Evolutionary conservation across 1,140 invertebrate genomes (phyloP).

Genomic region (Drosophila bifasciata): DNA sequence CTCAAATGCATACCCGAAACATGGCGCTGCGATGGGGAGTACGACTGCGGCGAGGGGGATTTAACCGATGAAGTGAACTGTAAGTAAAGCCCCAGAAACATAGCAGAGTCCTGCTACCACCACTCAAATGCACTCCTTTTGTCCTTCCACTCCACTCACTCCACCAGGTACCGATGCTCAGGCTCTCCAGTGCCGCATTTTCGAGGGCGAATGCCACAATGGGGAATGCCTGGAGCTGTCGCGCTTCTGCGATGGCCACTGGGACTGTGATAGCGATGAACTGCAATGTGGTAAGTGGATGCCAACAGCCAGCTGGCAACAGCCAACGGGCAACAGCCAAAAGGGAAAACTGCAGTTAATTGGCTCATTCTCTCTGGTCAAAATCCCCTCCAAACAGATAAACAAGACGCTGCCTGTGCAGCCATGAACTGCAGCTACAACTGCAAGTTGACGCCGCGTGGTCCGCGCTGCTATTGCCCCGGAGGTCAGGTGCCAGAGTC

Average conservation of each 20-base stretch:
- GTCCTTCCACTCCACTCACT: not conserved
- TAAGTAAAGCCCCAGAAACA: constrained; percentile 50
- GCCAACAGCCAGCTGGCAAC: not conserved
- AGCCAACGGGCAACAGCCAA: not conserved
- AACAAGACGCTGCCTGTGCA: constrained; percentile 85
- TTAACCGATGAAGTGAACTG: constrained; percentile 75
- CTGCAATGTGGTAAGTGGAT: constrained; percentile 85
- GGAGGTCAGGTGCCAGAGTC: constrained; percentile 88
- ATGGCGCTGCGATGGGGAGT: constrained; percentile 89
- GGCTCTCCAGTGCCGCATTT: constrained; percentile 85
- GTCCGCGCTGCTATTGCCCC: constrained; percentile 90
- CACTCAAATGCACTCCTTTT: no score
- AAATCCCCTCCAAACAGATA: constrained; percentile 71
- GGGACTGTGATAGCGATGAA: constrained; percentile 89
- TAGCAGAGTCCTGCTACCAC: not conserved
- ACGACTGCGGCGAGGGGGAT: constrained; percentile 74
- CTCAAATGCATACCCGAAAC: constrained; percentile 89
- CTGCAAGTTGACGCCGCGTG: constrained; percentile 87
- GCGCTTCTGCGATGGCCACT: constrained; percentile 91
- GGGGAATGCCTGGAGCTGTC: constrained; percentile 90
- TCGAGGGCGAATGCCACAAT: constrained; percentile 88
- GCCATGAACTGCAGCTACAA: constrained; percentile 87
- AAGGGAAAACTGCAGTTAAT: not conserved
- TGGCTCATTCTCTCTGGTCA: constrained; percentile 1
- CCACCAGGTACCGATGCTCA: constrained; percentile 59